These are phyloP conservation scores for Lapara coniferarum DNA, from an alignment of 2,888 invertebrate genomes.

Conservation along the genomic window DNA sequence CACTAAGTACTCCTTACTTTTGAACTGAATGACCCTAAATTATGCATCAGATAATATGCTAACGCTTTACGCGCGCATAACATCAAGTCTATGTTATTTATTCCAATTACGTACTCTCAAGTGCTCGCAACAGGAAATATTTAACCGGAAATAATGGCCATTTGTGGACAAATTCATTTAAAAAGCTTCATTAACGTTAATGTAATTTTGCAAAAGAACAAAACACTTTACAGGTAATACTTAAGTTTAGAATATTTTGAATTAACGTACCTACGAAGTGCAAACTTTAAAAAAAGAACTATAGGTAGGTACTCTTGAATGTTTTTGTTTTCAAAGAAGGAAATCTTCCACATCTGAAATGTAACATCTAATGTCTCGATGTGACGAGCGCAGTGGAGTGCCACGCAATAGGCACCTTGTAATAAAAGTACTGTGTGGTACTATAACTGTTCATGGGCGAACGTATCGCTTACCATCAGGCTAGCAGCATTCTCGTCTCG, in stretches of 20 bases:
- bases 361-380: no score
- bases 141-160: neutral
- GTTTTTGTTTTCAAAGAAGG: no score
- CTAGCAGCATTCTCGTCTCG: no score
- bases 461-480: no score
- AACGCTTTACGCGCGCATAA: slow-evolving; percentile 3
- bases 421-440: no score
- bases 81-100: neutral
- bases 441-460: no score
- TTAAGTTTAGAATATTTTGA: neutral
- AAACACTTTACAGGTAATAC: neutral
- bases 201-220: neutral
- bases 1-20: no score
- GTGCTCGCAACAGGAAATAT: slow-evolving; percentile 9
- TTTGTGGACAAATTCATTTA: neutral
- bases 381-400: no score
- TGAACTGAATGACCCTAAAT: neutral
- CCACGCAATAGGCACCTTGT: no score
- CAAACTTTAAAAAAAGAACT: no score
- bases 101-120: slow-evolving; percentile 7
- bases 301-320: no score
- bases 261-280: neutral
- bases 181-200: neutral
- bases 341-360: no score
- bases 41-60: slow-evolving; percentile 25